Percentiles rank a stretch among this genome's conserved stretches.
Conservation (phyloP, 2,888 invertebrate genomes). For the Mythimna vitellina region DNA sequence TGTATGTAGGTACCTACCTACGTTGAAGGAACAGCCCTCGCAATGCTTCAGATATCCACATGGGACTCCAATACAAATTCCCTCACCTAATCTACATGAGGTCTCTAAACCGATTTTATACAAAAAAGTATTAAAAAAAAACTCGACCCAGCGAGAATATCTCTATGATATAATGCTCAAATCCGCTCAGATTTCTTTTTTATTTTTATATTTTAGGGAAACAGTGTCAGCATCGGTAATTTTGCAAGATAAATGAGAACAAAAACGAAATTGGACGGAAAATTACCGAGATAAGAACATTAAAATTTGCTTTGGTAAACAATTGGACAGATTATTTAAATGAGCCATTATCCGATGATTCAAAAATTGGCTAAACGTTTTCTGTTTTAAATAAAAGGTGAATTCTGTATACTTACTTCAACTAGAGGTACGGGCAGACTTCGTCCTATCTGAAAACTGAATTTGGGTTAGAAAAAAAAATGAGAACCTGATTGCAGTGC, state of each 20-base stretch:
- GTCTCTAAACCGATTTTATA: conserved; percentile 69
- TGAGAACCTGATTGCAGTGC: too few relatives aligned
- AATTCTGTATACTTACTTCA: not conserved
- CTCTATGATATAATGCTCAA: conserved; percentile 44
- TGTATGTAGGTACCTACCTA: not conserved
- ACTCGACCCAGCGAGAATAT: conserved; percentile 58
- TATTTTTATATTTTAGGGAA: conserved; percentile 33
- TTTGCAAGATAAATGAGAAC: conserved; percentile 44
- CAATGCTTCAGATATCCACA: conserved; percentile 59
- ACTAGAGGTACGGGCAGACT: too few relatives aligned
- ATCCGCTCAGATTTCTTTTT: conserved; percentile 27
- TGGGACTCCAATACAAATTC: conserved; percentile 75
- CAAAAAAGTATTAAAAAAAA: conserved; percentile 62
- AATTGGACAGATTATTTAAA: conserved; percentile 37
- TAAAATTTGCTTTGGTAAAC: conserved; percentile 42
- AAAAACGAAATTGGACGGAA: conserved; percentile 42
- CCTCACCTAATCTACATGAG: conserved; percentile 77
- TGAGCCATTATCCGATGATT: not conserved
- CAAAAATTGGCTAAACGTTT: conserved; percentile 14
- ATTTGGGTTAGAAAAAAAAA: too few relatives aligned
- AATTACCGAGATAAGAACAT: conserved; percentile 32
- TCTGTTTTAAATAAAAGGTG: not conserved
- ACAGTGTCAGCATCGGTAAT: conserved; percentile 26
- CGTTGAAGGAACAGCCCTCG: conserved; percentile 34
- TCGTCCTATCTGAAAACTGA: too few relatives aligned